Evolutionary conservation across 2,797 vertebrate genomes (phyloP).

Genomic region (Knipowitschia caucasica): DNA sequence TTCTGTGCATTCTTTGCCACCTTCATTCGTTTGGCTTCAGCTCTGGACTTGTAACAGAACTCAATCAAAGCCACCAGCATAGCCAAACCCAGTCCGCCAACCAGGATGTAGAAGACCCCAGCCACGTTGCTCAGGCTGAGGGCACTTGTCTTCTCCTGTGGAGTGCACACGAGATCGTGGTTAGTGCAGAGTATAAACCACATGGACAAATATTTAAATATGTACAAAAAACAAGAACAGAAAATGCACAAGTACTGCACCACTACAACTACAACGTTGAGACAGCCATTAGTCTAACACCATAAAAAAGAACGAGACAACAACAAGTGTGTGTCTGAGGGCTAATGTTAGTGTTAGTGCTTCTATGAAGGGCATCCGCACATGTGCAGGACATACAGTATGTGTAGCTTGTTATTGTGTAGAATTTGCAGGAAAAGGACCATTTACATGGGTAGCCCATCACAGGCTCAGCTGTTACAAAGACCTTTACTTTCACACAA

Average conservation of each 20-base stretch:
- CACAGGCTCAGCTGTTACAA: constrained; percentile 67
- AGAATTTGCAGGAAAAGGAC: constrained; percentile 71
- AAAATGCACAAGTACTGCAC: constrained; percentile 48
- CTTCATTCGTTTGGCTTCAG: constrained; percentile 99
- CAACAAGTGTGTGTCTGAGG: constrained; percentile 54
- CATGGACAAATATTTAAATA: constrained; percentile 17
- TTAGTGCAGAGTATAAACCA: constrained; percentile 63
- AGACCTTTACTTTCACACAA: constrained; percentile 65
- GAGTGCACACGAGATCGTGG: constrained; percentile 78
- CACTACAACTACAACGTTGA: constrained; percentile 38
- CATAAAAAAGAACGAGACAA: constrained; percentile 61
- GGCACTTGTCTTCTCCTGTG: constrained; percentile 98
- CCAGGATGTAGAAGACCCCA: constrained; percentile 99
- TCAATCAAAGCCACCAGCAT: constrained; percentile 99
- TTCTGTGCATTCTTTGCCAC: constrained; percentile 99
- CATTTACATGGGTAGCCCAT: constrained; percentile 83
- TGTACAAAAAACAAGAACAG: constrained; percentile 35
- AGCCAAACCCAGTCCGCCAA: constrained; percentile 98
- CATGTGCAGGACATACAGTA: constrained; percentile 47
- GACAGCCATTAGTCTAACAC: constrained; percentile 53
- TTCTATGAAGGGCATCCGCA: constrained; percentile 63
- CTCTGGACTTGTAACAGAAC: constrained; percentile 99
- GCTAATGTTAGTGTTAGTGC: constrained; percentile 69
- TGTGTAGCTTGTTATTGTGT: constrained; percentile 46
- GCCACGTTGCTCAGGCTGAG: constrained; percentile 99